Evolutionary conservation across 1,140 invertebrate species (phyloP), one percentile per base, ranked within the genome.

Genomic region (Hyposmocoma kahamanoa): DNA sequence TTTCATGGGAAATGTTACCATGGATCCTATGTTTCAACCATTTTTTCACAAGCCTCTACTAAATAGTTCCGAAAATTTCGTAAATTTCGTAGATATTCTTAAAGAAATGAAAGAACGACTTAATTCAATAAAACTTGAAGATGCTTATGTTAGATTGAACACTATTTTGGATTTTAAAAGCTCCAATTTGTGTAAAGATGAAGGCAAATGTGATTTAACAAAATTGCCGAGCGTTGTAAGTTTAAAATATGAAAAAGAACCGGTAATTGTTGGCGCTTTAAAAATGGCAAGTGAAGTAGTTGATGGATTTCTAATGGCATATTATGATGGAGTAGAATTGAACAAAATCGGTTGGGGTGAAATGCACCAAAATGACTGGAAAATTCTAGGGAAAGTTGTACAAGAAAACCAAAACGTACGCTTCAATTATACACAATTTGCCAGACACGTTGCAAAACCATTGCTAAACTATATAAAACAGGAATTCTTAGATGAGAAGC

Each of bases 261-360:
- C 80, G 1, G 63, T 61, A 50, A 10, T 80, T 8, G 48, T 39
- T 15, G 81, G 81, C 1, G 72, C 78, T 5, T 53, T 84, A 11
- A 75, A 72, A 50, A 58, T 72, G 15, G 50, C 66, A 4, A 82
- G 82, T 45, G 64, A 67, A 21, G 71, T 62, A 2, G 49, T 78
- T 18, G 78, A 84, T 58, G 64, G 68, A 3, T 81, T 84, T 50
- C 44, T 81, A 0, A 84, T 84, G 81, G 62, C 70, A 34, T 74
- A 79, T 51, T 84, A 82, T 45, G 64, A 77, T 57, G 81, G 75
- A 9, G 71, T 78, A 50, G 34, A 60, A 0, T 26, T 50, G 0
- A 42, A 66, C 0, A 48, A 78, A 4, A 64, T 82, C 10, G 81
- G 72, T 3, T 84, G 81, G 81, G 81, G 77, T 10, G 50, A 56